Base-by-base conservation (phyloP, 2,888 invertebrate species). In the Apamea sordens region DNA sequence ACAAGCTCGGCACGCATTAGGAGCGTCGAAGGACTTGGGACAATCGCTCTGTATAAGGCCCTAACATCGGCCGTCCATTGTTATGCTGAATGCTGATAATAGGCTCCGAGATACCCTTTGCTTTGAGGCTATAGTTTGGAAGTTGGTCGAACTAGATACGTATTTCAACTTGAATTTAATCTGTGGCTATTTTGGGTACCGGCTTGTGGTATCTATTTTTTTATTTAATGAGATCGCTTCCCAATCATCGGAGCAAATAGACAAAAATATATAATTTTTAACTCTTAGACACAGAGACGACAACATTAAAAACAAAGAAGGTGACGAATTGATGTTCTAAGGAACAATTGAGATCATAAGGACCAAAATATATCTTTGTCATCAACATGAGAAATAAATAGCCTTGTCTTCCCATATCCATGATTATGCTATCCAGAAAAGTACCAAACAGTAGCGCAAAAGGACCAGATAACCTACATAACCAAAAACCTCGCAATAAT, bases 41-140 rank as follows among this genome's bases (percentile, higher is more conserved):
- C 84, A 88, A 87, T 87, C 73, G 82, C 65, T 87, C 88, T 89
- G 76, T 86, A 89, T 89, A 88, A 80, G 88, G 89, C 32, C 21
- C 71, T 75, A 65, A 82, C 82, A 81, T 65, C 77, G 77, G 2
- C 76, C 61, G 67, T 68, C 84, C 81, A 87, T 87, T 88, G 86
- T 84, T 86, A 75, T 79, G 41, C 63, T 83, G 71, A 72, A 79
- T 67, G 73, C 76, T 89, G 80, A 76, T 89, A 86, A 88, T 89
- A 79, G 80, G 70, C 69, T 59, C 28, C 11, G 68, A 76, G 47
- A 68, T 69, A 67, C 69, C 67, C 74, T 63, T 76, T 65, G 41
- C 32, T 24, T 72, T 77, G 36, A 36, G 41, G 10, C 13, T 72
- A 13, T 59, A 53, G 41, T 64, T 59, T 72, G 28, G 68, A 36